Evolutionary conservation across 2,888 invertebrate species (phyloP).

Genomic region (Balanococcus diminutus): DNA sequence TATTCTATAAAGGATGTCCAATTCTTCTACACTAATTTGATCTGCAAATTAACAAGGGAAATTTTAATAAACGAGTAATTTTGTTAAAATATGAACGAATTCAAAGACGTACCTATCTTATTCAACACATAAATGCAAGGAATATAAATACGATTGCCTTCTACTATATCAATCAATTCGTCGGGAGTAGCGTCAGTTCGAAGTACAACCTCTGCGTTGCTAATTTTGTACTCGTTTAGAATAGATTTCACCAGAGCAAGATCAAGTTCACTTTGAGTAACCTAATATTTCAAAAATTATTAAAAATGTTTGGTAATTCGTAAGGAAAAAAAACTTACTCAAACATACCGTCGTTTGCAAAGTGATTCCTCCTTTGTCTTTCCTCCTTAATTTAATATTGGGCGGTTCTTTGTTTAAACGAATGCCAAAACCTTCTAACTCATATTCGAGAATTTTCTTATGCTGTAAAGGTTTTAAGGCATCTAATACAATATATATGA

Average conservation of each 20-base stretch:
- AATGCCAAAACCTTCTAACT: slow-evolving; percentile 98
- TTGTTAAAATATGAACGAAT: not conserved
- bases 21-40: slow-evolving; percentile 93
- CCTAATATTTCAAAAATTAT: slow-evolving; percentile 63
- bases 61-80: not conserved
- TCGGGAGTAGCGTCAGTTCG: slow-evolving; percentile 95
- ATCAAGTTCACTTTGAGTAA: slow-evolving; percentile 91
- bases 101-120: slow-evolving; percentile 80
- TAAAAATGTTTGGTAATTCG: not conserved
- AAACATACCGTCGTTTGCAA: slow-evolving; percentile 80
- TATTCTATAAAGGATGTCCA: slow-evolving; percentile 98
- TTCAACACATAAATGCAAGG: slow-evolving; percentile 98
- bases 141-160: slow-evolving; percentile 97
- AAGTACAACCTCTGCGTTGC: slow-evolving; percentile 96
- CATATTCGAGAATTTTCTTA: slow-evolving; percentile 94
- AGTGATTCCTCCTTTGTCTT: slow-evolving; percentile 99
- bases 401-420: slow-evolving; percentile 95
- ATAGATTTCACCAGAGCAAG: slow-evolving; percentile 93
- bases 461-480: slow-evolving; percentile 97
- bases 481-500: slow-evolving; percentile 97
- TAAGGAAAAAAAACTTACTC: not conserved
- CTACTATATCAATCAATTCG: slow-evolving; percentile 97
- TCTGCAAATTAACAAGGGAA: slow-evolving; percentile 66
- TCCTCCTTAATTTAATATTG: slow-evolving; percentile 92
- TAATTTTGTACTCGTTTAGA: slow-evolving; percentile 95